These are phyloP conservation scores for Ctenomys sociabilis DNA, from an alignment of 2,113 vertebrate genomes.

Conservation along the genomic window DNA sequence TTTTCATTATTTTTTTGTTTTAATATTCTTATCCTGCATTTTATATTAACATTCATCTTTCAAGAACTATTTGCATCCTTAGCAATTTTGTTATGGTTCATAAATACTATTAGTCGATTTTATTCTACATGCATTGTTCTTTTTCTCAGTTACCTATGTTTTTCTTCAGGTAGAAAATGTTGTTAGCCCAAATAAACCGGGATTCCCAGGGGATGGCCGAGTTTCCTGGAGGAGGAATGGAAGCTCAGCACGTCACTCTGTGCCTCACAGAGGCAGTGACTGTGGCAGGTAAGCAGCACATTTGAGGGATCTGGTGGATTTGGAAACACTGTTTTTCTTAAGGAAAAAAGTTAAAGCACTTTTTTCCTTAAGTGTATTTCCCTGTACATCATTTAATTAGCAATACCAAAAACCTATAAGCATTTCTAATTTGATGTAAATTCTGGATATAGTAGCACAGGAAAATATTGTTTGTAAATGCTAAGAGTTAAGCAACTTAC, in stretches of 20 bases:
- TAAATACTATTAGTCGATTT: constrained; percentile 42
- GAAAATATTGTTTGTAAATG: constrained; percentile 51
- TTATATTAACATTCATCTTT: too few relatives aligned
- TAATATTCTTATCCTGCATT: too few relatives aligned
- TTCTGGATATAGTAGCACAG: neutral
- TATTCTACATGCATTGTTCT: constrained; percentile 33
- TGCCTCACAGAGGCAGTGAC: constrained; percentile 97
- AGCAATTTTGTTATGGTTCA: constrained; percentile 11
- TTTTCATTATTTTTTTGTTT: too few relatives aligned
- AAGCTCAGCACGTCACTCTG: constrained; percentile 95
- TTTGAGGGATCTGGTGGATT: neutral
- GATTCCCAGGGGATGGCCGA: constrained; percentile 98
- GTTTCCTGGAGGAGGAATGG: constrained; percentile 96
- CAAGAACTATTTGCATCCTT: neutral
- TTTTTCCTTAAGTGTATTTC: neutral
- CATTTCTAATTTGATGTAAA: constrained; percentile 41
- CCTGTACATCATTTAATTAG: neutral
- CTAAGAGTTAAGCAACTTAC: neutral
- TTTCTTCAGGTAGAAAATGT: constrained; percentile 93
- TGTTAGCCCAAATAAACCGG: constrained; percentile 98
- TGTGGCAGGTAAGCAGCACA: constrained; percentile 91
- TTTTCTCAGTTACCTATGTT: constrained; percentile 60
- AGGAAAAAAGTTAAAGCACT: neutral
- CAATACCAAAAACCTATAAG: neutral
- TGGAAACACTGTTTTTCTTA: constrained; percentile 33